Evolutionary conservation across 2,888 invertebrate species (phyloP).

Genomic region (Drepana falcataria): DNA sequence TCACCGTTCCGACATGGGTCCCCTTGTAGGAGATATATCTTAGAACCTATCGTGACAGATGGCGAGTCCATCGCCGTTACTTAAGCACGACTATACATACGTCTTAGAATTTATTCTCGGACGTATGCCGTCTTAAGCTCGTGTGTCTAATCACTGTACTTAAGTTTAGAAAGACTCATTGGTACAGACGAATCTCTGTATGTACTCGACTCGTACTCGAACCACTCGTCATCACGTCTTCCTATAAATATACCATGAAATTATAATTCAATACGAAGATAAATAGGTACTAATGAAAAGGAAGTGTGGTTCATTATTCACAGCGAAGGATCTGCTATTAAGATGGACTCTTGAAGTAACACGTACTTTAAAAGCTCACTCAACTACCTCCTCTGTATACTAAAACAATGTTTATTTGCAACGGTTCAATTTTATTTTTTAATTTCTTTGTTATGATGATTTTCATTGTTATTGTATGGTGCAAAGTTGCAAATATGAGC

Average conservation of each 20-base stretch:
- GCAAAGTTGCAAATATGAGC: conserved; percentile 21
- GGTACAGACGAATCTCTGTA: too few relatives aligned
- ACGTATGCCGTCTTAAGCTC: too few relatives aligned
- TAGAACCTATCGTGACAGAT: too few relatives aligned
- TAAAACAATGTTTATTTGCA: conserved; percentile 59
- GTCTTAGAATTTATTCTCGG: too few relatives aligned
- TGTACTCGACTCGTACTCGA: too few relatives aligned
- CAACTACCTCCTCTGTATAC: conserved; percentile 25
- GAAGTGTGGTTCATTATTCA: background rate
- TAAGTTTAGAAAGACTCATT: too few relatives aligned
- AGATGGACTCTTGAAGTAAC: background rate
- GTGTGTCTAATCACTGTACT: too few relatives aligned
- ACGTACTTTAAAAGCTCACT: conserved; percentile 19
- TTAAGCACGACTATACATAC: too few relatives aligned
- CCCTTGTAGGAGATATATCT: too few relatives aligned
- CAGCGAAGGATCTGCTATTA: background rate
- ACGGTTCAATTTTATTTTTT: conserved; percentile 55
- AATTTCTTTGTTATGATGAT: conserved; percentile 51
- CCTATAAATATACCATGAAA: background rate
- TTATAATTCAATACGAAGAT: background rate
- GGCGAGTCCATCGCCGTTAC: too few relatives aligned
- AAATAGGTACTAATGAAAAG: background rate
- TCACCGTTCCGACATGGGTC: too few relatives aligned
- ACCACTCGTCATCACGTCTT: too few relatives aligned
- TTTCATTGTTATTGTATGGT: conserved; percentile 31